Evolutionary conservation across 2,797 vertebrate species (phyloP).

Genomic region (Schizothorax lantsangensis): DNA sequence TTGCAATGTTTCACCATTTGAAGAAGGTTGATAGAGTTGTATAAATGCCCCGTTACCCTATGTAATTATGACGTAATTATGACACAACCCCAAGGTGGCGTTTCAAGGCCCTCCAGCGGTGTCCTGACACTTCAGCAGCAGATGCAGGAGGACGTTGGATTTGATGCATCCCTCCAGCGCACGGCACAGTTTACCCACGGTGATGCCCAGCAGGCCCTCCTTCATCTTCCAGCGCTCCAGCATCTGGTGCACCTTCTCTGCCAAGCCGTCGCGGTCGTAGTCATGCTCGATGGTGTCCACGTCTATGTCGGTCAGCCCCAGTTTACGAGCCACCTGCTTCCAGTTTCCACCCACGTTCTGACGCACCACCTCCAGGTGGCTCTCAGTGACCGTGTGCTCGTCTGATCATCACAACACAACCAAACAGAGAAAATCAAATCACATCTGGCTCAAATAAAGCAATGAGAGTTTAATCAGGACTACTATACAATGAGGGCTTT

Average conservation of each 20-base stretch:
- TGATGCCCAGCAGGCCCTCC: conserved; percentile 86
- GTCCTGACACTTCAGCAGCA: conserved; percentile 65
- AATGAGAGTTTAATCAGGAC: not conserved
- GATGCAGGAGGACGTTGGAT: conserved; percentile 78
- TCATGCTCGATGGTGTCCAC: conserved; percentile 93
- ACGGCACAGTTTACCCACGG: conserved; percentile 85
- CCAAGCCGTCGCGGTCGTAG: conserved; percentile 86
- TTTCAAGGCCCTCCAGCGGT: not conserved
- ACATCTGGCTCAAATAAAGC: not conserved
- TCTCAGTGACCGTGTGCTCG: conserved; percentile 72
- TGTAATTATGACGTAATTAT: too few species aligned
- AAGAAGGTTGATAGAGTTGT: not conserved
- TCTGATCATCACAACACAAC: conserved; percentile 59
- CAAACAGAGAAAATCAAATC: not conserved
- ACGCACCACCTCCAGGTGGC: conserved; percentile 85
- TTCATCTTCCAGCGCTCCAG: conserved; percentile 90
- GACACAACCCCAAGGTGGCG: not conserved
- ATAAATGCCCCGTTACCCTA: not conserved
- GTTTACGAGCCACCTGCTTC: conserved; percentile 87
- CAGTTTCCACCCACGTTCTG: conserved; percentile 86
- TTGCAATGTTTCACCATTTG: too few species aligned
- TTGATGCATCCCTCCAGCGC: conserved; percentile 80
- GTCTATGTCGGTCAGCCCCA: conserved; percentile 84
- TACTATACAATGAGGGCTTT: not conserved
- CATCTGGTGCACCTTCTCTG: conserved; percentile 94